Evolutionary conservation across 1,140 invertebrate species (phyloP).

Genomic region (Eulimnadia texana): DNA sequence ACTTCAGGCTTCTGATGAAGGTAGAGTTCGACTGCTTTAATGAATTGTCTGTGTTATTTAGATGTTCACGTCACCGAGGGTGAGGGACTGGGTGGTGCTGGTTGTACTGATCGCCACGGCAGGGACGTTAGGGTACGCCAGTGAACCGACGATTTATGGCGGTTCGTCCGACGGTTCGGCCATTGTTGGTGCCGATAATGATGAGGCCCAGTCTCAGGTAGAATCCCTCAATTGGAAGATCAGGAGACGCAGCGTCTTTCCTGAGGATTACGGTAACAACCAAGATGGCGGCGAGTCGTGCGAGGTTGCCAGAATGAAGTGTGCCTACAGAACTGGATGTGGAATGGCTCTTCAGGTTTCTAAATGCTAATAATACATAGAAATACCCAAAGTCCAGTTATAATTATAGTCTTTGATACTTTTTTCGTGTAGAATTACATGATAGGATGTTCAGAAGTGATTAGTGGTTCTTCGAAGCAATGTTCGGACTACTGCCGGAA

Average conservation of each 20-base stretch:
- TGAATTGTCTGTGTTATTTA: not conserved
- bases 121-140: not conserved
- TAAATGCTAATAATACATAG: not conserved
- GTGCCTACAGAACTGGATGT: slow-evolving; percentile 55
- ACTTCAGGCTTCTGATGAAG: no score
- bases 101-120: not conserved
- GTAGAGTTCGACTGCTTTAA: no score
- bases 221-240: not conserved
- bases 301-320: slow-evolving; percentile 48
- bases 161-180: not conserved
- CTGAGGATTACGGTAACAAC: not conserved
- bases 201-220: not conserved
- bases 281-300: slow-evolving; percentile 30
- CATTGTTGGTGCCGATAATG: not conserved
- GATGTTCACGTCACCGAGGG: not conserved
- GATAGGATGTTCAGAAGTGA: slow-evolving; percentile 47
- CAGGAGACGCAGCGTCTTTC: not conserved
- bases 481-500: slow-evolving; percentile 56
- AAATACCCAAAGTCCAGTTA: not conserved
- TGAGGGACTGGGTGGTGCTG: not conserved
- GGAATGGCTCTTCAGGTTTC: slow-evolving; percentile 44
- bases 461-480: slow-evolving; percentile 32
- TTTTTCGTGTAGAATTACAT: slow-evolving; percentile 42
- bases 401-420: not conserved
- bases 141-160: not conserved